Evolutionary conservation across 2,113 vertebrate genomes (phyloP).

Genomic region (Podocnemis expansa): DNA sequence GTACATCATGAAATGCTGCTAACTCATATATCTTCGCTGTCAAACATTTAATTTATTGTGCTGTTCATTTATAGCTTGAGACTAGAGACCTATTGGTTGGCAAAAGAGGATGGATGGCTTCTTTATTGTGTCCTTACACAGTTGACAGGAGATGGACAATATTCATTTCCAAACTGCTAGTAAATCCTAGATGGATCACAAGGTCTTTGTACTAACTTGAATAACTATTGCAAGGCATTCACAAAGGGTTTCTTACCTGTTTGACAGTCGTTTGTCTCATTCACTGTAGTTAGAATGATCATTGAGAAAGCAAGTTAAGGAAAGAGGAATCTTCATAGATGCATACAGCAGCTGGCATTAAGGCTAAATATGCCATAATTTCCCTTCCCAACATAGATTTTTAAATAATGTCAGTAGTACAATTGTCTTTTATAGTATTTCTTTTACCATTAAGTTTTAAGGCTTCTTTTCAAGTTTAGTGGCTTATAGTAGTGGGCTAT

Average conservation of each 20-base stretch:
- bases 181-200: slow-evolving; percentile 20
- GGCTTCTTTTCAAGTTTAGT: background rate
- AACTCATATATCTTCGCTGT: slow-evolving; percentile 57
- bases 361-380: background rate
- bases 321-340: background rate
- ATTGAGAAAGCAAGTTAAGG: slow-evolving; percentile 2
- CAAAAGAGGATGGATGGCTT: slow-evolving; percentile 67
- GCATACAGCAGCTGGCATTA: background rate
- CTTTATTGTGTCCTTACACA: slow-evolving; percentile 57
- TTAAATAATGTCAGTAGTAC: background rate
- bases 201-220: slow-evolving; percentile 41
- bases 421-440: background rate
- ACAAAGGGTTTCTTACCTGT: background rate
- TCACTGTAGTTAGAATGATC: slow-evolving; percentile 4
- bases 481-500: background rate
- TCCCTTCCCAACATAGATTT: background rate
- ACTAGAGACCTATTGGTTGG: slow-evolving; percentile 58
- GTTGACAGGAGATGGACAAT: slow-evolving; percentile 34
- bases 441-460: background rate
- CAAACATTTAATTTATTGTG: slow-evolving; percentile 74
- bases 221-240: slow-evolving; percentile 23
- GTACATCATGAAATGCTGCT: slow-evolving; percentile 51
- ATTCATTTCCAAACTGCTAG: slow-evolving; percentile 39
- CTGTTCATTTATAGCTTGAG: slow-evolving; percentile 68
- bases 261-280: slow-evolving; percentile 20